phyloP scores from a whole-genome alignment of 2,888 invertebrate genomes.

The Norana najaformis region DNA sequence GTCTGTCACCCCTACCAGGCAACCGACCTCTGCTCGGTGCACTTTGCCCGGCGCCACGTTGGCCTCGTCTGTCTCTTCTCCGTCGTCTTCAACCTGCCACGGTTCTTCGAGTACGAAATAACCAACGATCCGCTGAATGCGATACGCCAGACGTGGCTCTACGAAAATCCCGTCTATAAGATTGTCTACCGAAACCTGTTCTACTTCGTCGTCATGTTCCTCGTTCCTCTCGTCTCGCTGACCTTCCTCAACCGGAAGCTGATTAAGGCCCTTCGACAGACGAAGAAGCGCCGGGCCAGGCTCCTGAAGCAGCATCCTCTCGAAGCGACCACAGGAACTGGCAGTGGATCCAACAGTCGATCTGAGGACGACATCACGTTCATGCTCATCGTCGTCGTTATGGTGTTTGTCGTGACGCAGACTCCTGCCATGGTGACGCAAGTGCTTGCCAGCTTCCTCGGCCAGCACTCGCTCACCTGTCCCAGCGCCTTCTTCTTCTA shows the following conservation, averaged over 20 bases:
- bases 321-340: background rate
- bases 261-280: constrained; percentile 43
- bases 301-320: constrained; percentile 26
- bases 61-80: constrained; percentile 41
- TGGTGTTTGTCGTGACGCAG: constrained; percentile 47
- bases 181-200: constrained; percentile 30
- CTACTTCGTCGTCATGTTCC: constrained; percentile 43
- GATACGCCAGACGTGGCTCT: constrained; percentile 8
- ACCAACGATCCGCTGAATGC: background rate
- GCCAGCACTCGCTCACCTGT: constrained; percentile 33
- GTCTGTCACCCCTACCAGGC: constrained; percentile 45
- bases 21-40: constrained; percentile 43
- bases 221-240: constrained; percentile 44
- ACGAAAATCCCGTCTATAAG: constrained; percentile 17
- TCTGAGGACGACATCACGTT: constrained; percentile 48
- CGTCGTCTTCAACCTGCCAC: constrained; percentile 44
- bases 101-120: constrained; percentile 46
- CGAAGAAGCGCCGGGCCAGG: constrained; percentile 44
- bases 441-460: constrained; percentile 37
- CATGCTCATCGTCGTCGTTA: constrained; percentile 46
- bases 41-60: constrained; percentile 43
- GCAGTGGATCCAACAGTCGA: constrained; percentile 2
- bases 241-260: constrained; percentile 45
- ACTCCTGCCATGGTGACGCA: constrained; percentile 48
- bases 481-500: constrained; percentile 46